phyloP scores from a whole-genome alignment of 64 coral and sea anemone genomes.

The Platygyra sinensis region DNA sequence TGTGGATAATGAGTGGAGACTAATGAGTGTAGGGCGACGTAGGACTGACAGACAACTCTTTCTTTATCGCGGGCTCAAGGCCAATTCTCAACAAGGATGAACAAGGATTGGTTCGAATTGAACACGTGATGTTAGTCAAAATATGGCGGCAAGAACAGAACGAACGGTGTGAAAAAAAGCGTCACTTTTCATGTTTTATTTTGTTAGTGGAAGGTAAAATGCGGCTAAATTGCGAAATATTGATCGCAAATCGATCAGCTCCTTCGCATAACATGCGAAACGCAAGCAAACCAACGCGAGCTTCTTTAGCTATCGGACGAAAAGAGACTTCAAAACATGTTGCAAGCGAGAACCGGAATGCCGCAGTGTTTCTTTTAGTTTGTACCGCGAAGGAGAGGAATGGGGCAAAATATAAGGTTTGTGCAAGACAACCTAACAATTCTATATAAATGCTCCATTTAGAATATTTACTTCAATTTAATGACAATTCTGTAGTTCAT shows the following conservation, averaged over 20 bases:
- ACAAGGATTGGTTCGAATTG: slow-evolving; percentile 57
- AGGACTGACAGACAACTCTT: background rate
- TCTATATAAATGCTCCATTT: too few relatives aligned
- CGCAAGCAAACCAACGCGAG: slow-evolving; percentile 71
- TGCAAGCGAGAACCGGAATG: background rate
- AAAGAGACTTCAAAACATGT: slow-evolving; percentile 54
- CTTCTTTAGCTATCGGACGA: slow-evolving; percentile 71
- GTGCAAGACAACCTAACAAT: background rate
- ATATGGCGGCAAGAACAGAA: slow-evolving; percentile 65
- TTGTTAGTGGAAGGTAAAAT: background rate
- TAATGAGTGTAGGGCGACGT: too few relatives aligned
- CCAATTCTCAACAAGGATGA: background rate
- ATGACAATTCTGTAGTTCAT: too few relatives aligned
- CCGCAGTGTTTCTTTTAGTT: slow-evolving; percentile 78
- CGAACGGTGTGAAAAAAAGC: background rate
- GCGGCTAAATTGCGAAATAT: slow-evolving; percentile 90
- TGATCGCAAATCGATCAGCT: slow-evolving; percentile 61
- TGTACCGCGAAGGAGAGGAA: slow-evolving; percentile 91
- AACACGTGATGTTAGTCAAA: slow-evolving; percentile 79
- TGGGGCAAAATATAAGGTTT: slow-evolving; percentile 94
- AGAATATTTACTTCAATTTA: too few relatives aligned
- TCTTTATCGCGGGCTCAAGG: slow-evolving; percentile 70
- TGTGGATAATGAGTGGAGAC: too few relatives aligned
- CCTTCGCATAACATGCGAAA: slow-evolving; percentile 40
- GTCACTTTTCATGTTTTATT: background rate